These are phyloP conservation scores for Naso thynnoides DNA, from an alignment of 2,797 vertebrate species.

Conservation along the genomic window DNA sequence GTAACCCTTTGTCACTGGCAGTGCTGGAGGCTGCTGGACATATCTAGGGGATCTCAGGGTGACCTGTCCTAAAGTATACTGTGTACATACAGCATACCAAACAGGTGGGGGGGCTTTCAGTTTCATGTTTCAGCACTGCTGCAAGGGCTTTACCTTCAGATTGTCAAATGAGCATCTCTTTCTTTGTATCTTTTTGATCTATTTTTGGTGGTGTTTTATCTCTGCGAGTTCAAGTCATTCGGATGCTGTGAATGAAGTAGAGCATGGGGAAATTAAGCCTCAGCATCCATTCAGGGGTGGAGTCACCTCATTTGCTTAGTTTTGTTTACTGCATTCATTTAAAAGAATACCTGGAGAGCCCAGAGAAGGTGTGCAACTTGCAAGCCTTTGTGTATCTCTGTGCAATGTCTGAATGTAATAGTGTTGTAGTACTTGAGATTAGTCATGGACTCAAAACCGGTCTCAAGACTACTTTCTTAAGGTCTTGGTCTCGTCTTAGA, in stretches of 20 bases:
- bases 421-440: too few species aligned
- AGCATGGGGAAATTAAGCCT: slow-evolving; percentile 48
- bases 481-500: too few species aligned
- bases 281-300: slow-evolving; percentile 54
- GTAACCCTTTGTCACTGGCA: slow-evolving; percentile 71
- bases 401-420: slow-evolving; percentile 15
- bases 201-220: background rate
- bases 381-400: background rate
- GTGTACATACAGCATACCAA: slow-evolving; percentile 62
- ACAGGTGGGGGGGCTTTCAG: slow-evolving; percentile 30
- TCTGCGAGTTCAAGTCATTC: slow-evolving; percentile 6
- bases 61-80: slow-evolving; percentile 65
- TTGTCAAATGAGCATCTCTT: slow-evolving; percentile 22
- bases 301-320: slow-evolving; percentile 42
- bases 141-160: slow-evolving; percentile 7
- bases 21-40: slow-evolving; percentile 65
- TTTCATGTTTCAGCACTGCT: slow-evolving; percentile 15
- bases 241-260: slow-evolving; percentile 23
- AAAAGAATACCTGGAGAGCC: slow-evolving; percentile 32
- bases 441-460: too few species aligned
- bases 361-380: slow-evolving; percentile 1
- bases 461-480: too few species aligned
- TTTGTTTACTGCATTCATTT: slow-evolving; percentile 29
- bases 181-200: slow-evolving; percentile 8
- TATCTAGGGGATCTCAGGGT: slow-evolving; percentile 75